Base-by-base conservation (phyloP, 2,113 vertebrate genomes). In the Archocentrus centrarchus region DNA sequence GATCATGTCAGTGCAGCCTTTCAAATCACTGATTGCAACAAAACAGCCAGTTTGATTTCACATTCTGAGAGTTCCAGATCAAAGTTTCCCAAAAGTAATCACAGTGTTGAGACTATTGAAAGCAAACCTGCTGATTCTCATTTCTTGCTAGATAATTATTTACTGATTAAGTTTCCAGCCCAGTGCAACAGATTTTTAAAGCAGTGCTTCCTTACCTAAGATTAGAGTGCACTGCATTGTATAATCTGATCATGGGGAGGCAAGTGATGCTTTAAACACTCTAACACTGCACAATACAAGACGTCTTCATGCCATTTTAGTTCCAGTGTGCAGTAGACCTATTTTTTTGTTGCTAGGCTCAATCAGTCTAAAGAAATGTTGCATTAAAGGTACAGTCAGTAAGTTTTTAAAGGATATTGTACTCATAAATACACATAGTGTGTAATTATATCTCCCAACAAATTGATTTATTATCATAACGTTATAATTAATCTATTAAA, bases 71-170 rank as follows among this genome's bases (percentile, higher is more conserved):
- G 18, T n/a, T 55, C 68, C 55, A 3, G 18, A 55, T 73, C 47
- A 85, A 81, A 92, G 81, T 86, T 77, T 80, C 47, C 44, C n/a
- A 24, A 62, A 88, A 84, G 55, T 81, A 86, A 92, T 92, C 87
- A 80, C 39, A 63, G 70, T 62, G 50, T 77, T 53, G 70, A 76
- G 32, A 80, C 75, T 62, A 6, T 11, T 63, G 62, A 62, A 64
- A 76, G 58, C 32, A 70, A 81, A 68, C 60, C n/a, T 84, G 75
- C 76, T 90, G 55, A 85, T 90, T 87, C 81, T 22, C 63, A 39
- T 77, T 81, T 9, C 24, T 73, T 81, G 86, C 76, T 17, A 75
- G 79, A 62, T 84, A 77, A 78, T 88, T 83, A 89, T 82, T 86
- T 66, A 75, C 83, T 59, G 30, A 87, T 89, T 84, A 78, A 75